Evolutionary conservation across 2,797 vertebrate genomes (phyloP).

Genomic region (Scyliorhinus canicula): DNA sequence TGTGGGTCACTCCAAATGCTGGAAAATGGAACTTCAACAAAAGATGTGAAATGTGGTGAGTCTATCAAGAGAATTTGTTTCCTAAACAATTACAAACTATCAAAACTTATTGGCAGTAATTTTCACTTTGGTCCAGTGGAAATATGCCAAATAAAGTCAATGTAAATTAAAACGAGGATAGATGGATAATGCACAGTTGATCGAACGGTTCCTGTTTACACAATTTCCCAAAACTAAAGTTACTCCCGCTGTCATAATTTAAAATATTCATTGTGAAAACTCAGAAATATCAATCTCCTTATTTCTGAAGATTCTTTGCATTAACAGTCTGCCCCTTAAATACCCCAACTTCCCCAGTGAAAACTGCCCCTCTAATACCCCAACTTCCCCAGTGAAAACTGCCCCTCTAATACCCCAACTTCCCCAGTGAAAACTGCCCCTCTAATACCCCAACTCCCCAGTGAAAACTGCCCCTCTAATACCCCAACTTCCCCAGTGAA

Average conservation of each 20-base stretch:
- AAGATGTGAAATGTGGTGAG: conserved; percentile 28
- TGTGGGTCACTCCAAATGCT: background rate
- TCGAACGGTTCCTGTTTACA: background rate
- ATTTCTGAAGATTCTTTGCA: background rate
- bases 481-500: too few species aligned
- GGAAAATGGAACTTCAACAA: background rate
- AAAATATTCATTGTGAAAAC: background rate
- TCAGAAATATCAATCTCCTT: background rate
- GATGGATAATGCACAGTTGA: background rate
- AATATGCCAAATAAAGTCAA: background rate
- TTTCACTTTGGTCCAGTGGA: background rate
- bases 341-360: too few species aligned
- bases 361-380: too few species aligned
- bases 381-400: too few species aligned
- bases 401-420: too few species aligned
- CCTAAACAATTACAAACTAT: background rate
- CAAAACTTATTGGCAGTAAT: background rate
- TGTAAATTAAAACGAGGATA: background rate
- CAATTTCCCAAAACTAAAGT: background rate
- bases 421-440: too few species aligned
- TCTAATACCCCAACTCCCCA: too few species aligned
- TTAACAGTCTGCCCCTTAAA: background rate
- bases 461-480: too few species aligned
- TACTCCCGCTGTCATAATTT: background rate
- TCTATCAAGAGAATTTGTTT: background rate